Evolutionary conservation across 1,140 invertebrate species (phyloP).

Genomic region (Reticulitermes speratus): DNA sequence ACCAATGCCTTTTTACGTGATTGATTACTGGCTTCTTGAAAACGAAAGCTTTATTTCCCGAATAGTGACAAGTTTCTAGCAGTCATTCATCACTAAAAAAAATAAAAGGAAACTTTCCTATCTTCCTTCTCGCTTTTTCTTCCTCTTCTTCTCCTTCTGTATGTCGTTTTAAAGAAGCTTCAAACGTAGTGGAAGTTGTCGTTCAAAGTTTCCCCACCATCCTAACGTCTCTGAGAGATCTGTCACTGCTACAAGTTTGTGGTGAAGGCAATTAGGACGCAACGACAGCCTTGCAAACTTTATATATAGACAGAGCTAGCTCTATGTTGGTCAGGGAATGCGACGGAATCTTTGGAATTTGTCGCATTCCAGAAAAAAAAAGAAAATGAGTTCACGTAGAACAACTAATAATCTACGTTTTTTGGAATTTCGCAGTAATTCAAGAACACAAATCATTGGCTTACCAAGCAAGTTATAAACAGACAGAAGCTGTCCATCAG

Average conservation of each 20-base stretch:
- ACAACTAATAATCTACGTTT: too few relatives aligned
- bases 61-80: neutral
- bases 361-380: too few relatives aligned
- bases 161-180: neutral
- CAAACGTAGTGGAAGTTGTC: neutral
- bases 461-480: too few relatives aligned
- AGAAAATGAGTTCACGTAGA: too few relatives aligned
- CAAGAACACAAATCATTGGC: too few relatives aligned
- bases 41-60: constrained; percentile 14
- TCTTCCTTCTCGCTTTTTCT: neutral
- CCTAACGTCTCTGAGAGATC: neutral
- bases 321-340: too few relatives aligned
- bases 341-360: too few relatives aligned
- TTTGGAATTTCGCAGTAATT: too few relatives aligned
- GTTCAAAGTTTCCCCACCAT: too few relatives aligned
- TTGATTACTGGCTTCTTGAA: constrained; percentile 1
- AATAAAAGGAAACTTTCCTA: neutral
- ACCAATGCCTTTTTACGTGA: too few relatives aligned
- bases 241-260: constrained; percentile 11
- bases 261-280: constrained; percentile 1
- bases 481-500: too few relatives aligned
- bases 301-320: too few relatives aligned
- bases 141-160: neutral
- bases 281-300: neutral
- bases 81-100: constrained; percentile 21